Evolutionary conservation across 92 coral and sea anemone genomes (phyloP), one percentile per base, ranked within the genome.

Genomic region (Scolanthus callimorphus): DNA sequence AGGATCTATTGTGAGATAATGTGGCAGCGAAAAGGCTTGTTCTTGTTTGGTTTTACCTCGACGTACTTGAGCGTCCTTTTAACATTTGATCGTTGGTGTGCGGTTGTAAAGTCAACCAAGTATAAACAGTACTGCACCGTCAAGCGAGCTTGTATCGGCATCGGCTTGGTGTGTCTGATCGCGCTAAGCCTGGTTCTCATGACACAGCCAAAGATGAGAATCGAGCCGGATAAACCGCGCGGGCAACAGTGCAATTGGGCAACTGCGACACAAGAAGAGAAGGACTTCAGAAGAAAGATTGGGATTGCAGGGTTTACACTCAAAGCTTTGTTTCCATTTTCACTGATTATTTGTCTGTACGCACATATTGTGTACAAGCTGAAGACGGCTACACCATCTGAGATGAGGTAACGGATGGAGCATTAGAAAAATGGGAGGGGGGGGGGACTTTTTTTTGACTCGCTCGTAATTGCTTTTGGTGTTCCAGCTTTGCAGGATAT

Each of bases 11-110:
- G 96, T 38, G 64, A 58, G 20, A 65, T 77, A 20, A 48, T 89
- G 20, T 84, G 82, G 69, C 65, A 72, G 10, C 81, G 84, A 0
- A 43, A 68, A 28, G 28, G 78, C 25, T 44, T 79, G 30, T 88
- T 88, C 51, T 65, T 74, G 6, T 59, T 84, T 24, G 91, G 96
- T 44, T 69, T 81, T 29, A 80, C 83, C 24, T 89, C 91, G 21
- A 65, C 82, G 27, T 74, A 89, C 59, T 57, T 81, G 24, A 73
- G 85, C 55, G 49, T 76, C n/a, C 65, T 71, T 49, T 59, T 89
- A 43, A 76, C 96, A 11, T 27, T 79, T 19, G 96, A 89, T 39
- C 91, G 91, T 11, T 89, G 96, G 91, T 61, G 73, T 29, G 96
- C 96, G 11, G 96, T 87, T 4, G 74, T 64, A 17, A 60, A 59